Conservation (phyloP, 2,113 vertebrate genomes). For the Pandion haliaetus region DNA sequence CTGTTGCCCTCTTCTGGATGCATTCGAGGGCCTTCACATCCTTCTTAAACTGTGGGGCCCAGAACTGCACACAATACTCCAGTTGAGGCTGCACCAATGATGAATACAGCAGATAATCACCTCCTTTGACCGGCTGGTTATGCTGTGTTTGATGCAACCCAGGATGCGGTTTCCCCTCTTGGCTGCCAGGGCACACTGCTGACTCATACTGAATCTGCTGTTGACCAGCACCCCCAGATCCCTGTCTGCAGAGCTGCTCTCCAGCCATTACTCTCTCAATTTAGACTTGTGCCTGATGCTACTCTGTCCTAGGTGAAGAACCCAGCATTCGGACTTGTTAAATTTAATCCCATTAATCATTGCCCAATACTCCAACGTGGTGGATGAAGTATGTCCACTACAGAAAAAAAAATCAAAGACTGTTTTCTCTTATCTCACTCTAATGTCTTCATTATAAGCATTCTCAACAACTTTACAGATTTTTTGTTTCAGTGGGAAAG, state of each 20-base stretch:
- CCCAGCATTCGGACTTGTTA: not conserved
- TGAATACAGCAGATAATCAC: not conserved
- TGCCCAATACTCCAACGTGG: no score
- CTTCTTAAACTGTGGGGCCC: not conserved
- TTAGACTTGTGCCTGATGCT: accelerated
- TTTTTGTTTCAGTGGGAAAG: not conserved
- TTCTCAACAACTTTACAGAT: not conserved
- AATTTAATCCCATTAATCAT: not conserved
- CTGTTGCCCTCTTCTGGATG: not conserved
- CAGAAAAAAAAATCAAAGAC: not conserved
- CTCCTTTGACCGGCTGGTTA: not conserved
- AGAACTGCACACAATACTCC: not conserved
- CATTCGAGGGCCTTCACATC: not conserved
- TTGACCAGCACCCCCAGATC: no score
- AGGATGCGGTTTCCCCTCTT: not conserved
- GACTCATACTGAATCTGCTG: not conserved
- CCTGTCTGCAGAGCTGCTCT: not conserved
- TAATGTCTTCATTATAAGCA: not conserved
- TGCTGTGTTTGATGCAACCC: not conserved
- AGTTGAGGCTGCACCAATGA: accelerated
- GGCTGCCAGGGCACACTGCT: not conserved
- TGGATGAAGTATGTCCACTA: not conserved
- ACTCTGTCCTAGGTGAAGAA: not conserved
- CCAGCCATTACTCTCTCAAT: not conserved
- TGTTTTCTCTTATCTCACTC: not conserved